phyloP scores from a whole-genome alignment of 1,140 invertebrate species.

The Homarus americanus region DNA sequence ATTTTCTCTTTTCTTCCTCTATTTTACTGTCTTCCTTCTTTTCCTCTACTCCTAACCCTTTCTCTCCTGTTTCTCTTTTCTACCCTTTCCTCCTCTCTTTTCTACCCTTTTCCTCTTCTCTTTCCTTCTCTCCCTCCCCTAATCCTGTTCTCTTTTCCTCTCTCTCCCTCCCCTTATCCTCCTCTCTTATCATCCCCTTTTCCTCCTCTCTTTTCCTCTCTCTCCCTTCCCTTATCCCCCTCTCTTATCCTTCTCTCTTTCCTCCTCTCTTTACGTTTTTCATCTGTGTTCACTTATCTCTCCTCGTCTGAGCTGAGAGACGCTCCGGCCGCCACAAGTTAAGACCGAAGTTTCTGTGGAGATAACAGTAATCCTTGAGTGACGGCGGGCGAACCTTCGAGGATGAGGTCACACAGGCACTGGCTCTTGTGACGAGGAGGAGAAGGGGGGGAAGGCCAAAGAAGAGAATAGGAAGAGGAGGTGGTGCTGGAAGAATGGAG shows the following conservation, averaged over 20 bases:
- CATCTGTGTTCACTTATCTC: not conserved
- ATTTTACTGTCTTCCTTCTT: not conserved
- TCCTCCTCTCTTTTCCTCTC: too few species aligned
- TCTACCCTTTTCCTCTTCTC: too few species aligned
- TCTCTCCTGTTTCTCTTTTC: too few species aligned
- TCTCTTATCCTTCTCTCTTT: too few species aligned
- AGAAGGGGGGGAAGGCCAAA: not conserved
- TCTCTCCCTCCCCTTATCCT: too few species aligned
- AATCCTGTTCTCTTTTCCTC: not conserved
- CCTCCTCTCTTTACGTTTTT: not conserved
- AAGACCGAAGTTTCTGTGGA: not conserved
- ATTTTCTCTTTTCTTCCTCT: too few species aligned
- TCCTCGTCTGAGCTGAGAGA: not conserved
- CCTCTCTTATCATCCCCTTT: too few species aligned
- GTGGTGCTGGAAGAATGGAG: not conserved
- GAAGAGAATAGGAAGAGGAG: not conserved
- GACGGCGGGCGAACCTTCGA: not conserved
- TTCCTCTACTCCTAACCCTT: too few species aligned
- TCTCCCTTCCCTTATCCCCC: too few species aligned
- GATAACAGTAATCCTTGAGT: constrained; percentile 33
- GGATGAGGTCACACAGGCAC: not conserved
- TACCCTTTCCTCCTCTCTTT: too few species aligned
- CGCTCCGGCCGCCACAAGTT: not conserved
- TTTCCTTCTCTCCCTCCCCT: too few species aligned
- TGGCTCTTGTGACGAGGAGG: not conserved